These are phyloP conservation scores for Zaprionus ghesquierei DNA, from an alignment of 1,140 invertebrate genomes.

Conservation along the genomic window DNA sequence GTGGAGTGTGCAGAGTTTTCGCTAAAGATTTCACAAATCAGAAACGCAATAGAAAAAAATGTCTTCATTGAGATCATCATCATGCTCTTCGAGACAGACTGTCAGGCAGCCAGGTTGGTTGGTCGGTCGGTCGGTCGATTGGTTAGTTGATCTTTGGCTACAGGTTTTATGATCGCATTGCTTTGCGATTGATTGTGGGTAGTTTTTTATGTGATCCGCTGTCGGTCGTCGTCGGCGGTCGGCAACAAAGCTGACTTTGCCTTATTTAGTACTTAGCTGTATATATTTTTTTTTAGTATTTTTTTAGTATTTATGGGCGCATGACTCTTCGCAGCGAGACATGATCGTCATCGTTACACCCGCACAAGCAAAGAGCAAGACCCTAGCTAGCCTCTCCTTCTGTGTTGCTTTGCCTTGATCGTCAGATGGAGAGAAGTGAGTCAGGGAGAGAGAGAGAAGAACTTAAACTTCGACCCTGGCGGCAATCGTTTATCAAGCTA, in stretches of 20 bases:
- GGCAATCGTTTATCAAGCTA: slow-evolving; percentile 46
- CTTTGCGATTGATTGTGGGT: slow-evolving; percentile 64
- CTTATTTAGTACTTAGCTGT: slow-evolving; percentile 61
- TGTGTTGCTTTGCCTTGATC: neutral
- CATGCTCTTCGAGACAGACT: slow-evolving; percentile 10
- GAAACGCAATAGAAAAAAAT: slow-evolving; percentile 46
- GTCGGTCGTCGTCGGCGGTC: slow-evolving; percentile 25
- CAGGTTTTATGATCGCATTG: slow-evolving; percentile 64
- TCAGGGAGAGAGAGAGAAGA: neutral
- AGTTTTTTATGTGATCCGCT: slow-evolving; percentile 69
- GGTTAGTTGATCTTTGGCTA: slow-evolving; percentile 47
- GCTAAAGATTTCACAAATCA: slow-evolving; percentile 67
- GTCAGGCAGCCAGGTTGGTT: neutral
- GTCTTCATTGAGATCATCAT: slow-evolving; percentile 77
- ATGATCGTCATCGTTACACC: slow-evolving; percentile 55
- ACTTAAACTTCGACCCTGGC: slow-evolving; percentile 29
- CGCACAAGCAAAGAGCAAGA: slow-evolving; percentile 39
- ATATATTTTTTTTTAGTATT: slow-evolving; percentile 29
- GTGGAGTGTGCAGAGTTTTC: neutral
- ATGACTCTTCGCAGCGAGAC: slow-evolving; percentile 46
- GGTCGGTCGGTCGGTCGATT: neutral
- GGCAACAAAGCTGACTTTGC: slow-evolving; percentile 66
- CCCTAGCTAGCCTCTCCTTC: neutral
- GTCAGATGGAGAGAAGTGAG: slow-evolving; percentile 14
- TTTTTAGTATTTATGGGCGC: slow-evolving; percentile 52